Evolutionary conservation across 2,113 vertebrate genomes (phyloP).

Genomic region (Lates calcarifer): DNA sequence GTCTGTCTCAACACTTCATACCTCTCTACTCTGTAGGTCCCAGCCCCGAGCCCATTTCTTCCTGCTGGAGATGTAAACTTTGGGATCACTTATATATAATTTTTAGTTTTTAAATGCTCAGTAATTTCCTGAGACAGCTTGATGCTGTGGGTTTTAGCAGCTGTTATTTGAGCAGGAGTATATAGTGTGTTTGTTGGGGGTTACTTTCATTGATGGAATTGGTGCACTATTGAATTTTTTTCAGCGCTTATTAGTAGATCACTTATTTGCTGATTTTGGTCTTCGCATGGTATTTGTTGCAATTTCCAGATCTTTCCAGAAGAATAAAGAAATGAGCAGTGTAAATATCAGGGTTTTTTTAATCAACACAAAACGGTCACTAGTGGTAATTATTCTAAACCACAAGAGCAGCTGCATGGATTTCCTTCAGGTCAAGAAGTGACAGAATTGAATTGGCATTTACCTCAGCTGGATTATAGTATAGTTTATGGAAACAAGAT

Average conservation of each 20-base stretch:
- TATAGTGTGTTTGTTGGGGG: background rate
- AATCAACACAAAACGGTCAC: background rate
- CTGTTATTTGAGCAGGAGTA: background rate
- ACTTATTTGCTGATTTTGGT: background rate
- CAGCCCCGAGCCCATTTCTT: background rate
- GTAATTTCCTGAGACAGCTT: background rate
- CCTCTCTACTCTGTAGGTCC: too few species aligned
- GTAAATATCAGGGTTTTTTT: background rate
- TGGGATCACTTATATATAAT: background rate
- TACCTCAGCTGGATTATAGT: background rate
- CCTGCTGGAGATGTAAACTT: background rate
- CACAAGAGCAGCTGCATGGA: too few species aligned
- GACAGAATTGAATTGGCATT: background rate
- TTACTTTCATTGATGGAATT: too few species aligned
- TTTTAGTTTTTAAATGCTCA: too few species aligned
- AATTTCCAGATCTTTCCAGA: background rate
- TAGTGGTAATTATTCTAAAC: background rate
- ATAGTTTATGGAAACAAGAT: background rate
- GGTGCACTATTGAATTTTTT: background rate
- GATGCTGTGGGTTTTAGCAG: background rate
- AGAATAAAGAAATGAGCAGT: constrained; percentile 1
- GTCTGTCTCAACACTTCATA: background rate
- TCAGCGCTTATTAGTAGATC: too few species aligned
- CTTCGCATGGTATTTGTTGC: too few species aligned
- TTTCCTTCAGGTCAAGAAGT: background rate